phyloP scores from a whole-genome alignment of 2,113 vertebrate genomes.

The Callipepla californica region DNA sequence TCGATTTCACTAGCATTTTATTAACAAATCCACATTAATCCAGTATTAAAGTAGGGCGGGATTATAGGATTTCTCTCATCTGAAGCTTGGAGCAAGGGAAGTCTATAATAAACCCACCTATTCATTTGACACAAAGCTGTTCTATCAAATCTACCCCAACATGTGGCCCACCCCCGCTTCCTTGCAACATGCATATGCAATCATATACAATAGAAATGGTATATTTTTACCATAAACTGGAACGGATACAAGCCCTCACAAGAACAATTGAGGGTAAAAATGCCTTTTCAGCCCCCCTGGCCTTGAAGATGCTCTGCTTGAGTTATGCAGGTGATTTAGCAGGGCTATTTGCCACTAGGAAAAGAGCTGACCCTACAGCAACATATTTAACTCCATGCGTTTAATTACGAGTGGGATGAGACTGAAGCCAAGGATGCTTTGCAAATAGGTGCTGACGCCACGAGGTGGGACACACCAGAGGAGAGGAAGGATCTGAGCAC shows the following conservation, averaged over 20 bases:
- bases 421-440: neutral
- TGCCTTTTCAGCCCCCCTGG: neutral
- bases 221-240: neutral
- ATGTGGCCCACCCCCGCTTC: neutral
- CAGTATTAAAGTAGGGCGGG: slow-evolving; percentile 80
- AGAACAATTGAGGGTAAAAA: neutral
- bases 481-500: neutral
- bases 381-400: neutral
- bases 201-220: neutral
- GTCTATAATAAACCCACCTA: slow-evolving; percentile 76
- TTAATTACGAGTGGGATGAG: neutral
- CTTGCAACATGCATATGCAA: slow-evolving; percentile 1
- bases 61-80: slow-evolving; percentile 84
- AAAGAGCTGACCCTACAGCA: neutral
- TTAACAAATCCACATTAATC: slow-evolving; percentile 85
- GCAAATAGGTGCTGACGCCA: neutral
- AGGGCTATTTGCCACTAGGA: neutral
- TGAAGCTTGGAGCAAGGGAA: slow-evolving; percentile 76
- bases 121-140: slow-evolving; percentile 76
- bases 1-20: slow-evolving; percentile 82
- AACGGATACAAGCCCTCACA: neutral
- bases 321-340: neutral
- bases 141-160: slow-evolving; percentile 62
- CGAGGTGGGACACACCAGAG: accelerated
- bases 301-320: neutral